Percentiles rank a stretch among this genome's conserved stretches.
Evolutionary conservation across 2,113 vertebrate species (phyloP).

Genomic region (Stigmatopora nigra): DNA sequence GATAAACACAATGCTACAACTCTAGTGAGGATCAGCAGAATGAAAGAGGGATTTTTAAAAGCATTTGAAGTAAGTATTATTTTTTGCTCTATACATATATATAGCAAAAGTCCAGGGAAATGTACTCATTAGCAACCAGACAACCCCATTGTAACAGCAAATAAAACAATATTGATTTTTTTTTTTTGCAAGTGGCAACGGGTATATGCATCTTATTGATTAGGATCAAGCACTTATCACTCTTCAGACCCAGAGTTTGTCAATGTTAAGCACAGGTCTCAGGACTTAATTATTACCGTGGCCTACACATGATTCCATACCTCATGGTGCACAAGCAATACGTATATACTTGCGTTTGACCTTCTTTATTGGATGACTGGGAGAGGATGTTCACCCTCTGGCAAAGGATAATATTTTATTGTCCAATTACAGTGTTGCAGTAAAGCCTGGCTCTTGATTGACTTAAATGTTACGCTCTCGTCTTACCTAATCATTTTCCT

Average conservation of each 20-base stretch:
- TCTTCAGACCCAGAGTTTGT: conserved; percentile 65
- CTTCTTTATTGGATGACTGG: conserved; percentile 28
- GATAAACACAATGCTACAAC: no score
- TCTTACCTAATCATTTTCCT: conserved; percentile 4
- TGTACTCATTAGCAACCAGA: conserved; percentile 71
- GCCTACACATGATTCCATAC: conserved; percentile 58
- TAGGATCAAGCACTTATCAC: conserved; percentile 73
- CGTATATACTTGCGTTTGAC: conserved; percentile 45
- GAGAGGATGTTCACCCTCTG: neutral
- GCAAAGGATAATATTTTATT: conserved; percentile 3
- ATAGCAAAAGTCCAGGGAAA: conserved; percentile 40
- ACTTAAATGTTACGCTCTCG: neutral
- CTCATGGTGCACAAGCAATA: conserved; percentile 59
- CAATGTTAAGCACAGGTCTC: conserved; percentile 61
- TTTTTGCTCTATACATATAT: conserved; percentile 2
- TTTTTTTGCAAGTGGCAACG: conserved; percentile 60
- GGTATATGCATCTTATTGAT: conserved; percentile 72
- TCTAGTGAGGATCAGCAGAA: no score
- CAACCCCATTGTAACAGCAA: conserved; percentile 74
- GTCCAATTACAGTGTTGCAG: conserved; percentile 14
- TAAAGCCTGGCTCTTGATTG: conserved; percentile 6
- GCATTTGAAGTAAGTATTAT: conserved; percentile 16
- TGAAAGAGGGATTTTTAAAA: no score
- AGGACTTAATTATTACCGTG: conserved; percentile 68
- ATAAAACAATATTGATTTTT: conserved; percentile 77